Base-by-base conservation (phyloP, 2,888 invertebrate species). In the Eristalinus aeneus region DNA sequence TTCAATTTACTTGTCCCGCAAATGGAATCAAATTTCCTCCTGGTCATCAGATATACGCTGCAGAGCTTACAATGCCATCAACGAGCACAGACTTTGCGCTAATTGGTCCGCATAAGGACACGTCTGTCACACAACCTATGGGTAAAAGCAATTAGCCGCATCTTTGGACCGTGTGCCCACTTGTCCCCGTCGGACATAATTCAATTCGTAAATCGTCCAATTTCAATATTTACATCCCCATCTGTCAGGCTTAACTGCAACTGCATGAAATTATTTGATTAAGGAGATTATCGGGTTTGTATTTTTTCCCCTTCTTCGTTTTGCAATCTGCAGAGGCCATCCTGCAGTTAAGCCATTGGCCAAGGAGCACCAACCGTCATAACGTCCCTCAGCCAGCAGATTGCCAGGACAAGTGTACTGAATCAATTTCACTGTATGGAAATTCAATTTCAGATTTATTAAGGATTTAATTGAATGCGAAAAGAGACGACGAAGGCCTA, bases 361-460 rank as follows among this genome's bases (percentile, higher is more conserved):
- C 23, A 56, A 20, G 58, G 39, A 58, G 31, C 39, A 74, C 8
- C 46, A 46, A 46, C 46, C 16, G 16, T 46, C 46, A 46, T 46
- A 46, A 61, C 34, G 60, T 71, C 27, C 46, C 60, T 60, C 71
- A 32, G 12, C 68, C 22, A 39, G 63, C 77, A 71, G 56, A 71
- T 77, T 64, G 77, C 39, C 61, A 68, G 16, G 53, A 68, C 68
- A 74, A 79, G 74, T 65, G 60, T 58, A 71, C 32, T 80, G 72
- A 72, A 81, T 81, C 81, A 72, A 68, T 72, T 76, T 68, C 63
- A 58, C 34, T 31, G 85, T 36, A 81, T 76, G 65, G 53, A 86
- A 86, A 86, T 78, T 77, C 86, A 86, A 86, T 86, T 86, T 86
- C 86, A 86, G 82, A 86, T 86, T 86, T 86, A 86, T 86, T 86